Evolutionary conservation across 2,888 invertebrate genomes (phyloP), one percentile per base, ranked within the genome.

Genomic region (Drosophila tripunctata): DNA sequence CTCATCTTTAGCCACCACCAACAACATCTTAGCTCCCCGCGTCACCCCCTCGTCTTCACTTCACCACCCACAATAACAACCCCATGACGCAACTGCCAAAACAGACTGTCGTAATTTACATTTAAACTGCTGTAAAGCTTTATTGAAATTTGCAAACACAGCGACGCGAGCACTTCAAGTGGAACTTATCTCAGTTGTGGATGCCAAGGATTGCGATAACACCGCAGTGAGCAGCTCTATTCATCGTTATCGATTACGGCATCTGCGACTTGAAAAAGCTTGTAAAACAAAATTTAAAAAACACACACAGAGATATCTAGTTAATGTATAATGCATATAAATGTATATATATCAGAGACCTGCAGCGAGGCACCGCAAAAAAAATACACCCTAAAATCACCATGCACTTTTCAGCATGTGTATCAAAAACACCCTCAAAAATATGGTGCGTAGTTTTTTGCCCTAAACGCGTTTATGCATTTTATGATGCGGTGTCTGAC

Each of bases 61-160:
- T n/a, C n/a, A n/a, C 43, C 58, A 44, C 14, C 33, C 33, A 30
- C 48, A 31, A 6, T 17, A 56, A 36, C 52, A 66, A 69, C 60
- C 65, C 75, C 75, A 44, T 60, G 58, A 48, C 45, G 60, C 67
- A 72, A 63, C 54, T 54, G 63, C 48, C 31, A 43, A n/a, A n/a
- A 12, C 56, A 33, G 54, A 68, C 71, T 68, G 71, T 45, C 17
- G 75, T 45, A 75, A 72, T 72, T 72, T 51, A 33, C 27, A 21
- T 44, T 27, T 45, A 4, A 55, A 36, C 17, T 12, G 4, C 12
- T 36, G 41, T 51, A 55, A 38, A 57, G 56, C 44, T 73, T 61
- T 48, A 56, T 56, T 36, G n/a, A 52, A 51, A 56, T 41, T 31
- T 40, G 33, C 19, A 55, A 4, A 24, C 48, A 8, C 35, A 36